Conservation (phyloP, 2,888 invertebrate genomes). For the Sericinus montela region DNA sequence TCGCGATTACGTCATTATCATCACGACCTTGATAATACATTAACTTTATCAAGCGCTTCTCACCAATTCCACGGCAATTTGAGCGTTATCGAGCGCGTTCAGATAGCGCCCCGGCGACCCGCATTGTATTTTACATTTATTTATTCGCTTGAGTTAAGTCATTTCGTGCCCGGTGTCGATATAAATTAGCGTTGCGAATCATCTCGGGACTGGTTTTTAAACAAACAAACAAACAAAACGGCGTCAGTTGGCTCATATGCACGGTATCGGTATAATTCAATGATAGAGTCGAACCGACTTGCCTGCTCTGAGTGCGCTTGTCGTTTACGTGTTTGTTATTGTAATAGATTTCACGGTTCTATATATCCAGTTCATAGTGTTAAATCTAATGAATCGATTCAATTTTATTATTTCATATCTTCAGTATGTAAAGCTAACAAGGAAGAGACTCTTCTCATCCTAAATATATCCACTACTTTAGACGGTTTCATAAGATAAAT, state of each 20-base stretch:
- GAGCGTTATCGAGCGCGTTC: conserved; percentile 21
- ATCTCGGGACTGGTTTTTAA: background rate
- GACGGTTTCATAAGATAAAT: too few species aligned
- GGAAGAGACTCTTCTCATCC: too few species aligned
- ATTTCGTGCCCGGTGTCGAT: background rate
- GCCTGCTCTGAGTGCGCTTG: background rate
- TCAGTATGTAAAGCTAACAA: too few species aligned
- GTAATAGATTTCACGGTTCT: background rate
- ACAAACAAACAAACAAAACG: background rate
- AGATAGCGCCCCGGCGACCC: conserved; percentile 16
- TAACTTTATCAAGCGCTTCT: conserved; percentile 42
- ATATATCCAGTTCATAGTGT: too few species aligned
- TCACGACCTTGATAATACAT: conserved; percentile 53
- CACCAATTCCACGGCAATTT: conserved; percentile 36
- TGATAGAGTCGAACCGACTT: background rate
- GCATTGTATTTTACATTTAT: conserved; percentile 12
- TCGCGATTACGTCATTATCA: conserved; percentile 55
- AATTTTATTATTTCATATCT: too few species aligned
- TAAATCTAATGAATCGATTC: too few species aligned
- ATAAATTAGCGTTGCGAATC: background rate
- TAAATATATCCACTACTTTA: too few species aligned
- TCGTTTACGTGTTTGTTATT: background rate
- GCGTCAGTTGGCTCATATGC: background rate
- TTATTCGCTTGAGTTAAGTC: conserved; percentile 4
- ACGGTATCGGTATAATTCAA: background rate